Base-by-base conservation (phyloP, 1,140 invertebrate species). In the Trichonephila clavata region DNA sequence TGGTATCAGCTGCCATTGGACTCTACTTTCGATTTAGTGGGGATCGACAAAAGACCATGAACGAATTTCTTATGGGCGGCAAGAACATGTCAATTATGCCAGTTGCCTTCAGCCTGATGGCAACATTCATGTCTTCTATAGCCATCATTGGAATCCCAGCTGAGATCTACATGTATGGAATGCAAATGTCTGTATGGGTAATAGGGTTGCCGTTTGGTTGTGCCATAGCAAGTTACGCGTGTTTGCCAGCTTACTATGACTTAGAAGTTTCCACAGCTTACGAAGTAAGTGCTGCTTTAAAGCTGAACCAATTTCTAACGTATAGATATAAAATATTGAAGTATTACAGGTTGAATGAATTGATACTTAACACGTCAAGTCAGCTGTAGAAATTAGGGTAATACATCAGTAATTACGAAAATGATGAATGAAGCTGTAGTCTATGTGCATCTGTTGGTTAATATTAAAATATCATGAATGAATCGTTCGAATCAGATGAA, bases 181-280 rank as follows among this genome's bases (percentile, higher is more conserved):
- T 86, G 16, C 90, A 84, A 10, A n/a, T 86, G 68, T 43, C 57
- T 96, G 94, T 95, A 95, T 95, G n/a, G 20, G 16, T 8, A 24
- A 20, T 90, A 18, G 63, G 20, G 21, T 61, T 59, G 86, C 60
- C 57, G 1, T 18, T 99, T 1, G 97, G 98, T 0, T 97, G 98
- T 86, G 97, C 98, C 0, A 96, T 98, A 13, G 97, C 98, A 0
- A 97, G 98, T 7, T 97, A 97, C 94, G 96, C 99, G 2, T 99
- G 98, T 95, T 96, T 99, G 86, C 98, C 98, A 0, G 97, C 99
- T 0, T 99, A 98, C 95, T 98, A 98, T 96, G 97, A 98, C 94
- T 96, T 99, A 21, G 96, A 98, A 94, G 96, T 99, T 60, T 99
- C 98, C 71, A 98, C 98, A 14, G 98, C 97, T 81, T 99, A 98